Conservation (phyloP, 2,888 invertebrate genomes). For the Stenichneumon culpator region DNA sequence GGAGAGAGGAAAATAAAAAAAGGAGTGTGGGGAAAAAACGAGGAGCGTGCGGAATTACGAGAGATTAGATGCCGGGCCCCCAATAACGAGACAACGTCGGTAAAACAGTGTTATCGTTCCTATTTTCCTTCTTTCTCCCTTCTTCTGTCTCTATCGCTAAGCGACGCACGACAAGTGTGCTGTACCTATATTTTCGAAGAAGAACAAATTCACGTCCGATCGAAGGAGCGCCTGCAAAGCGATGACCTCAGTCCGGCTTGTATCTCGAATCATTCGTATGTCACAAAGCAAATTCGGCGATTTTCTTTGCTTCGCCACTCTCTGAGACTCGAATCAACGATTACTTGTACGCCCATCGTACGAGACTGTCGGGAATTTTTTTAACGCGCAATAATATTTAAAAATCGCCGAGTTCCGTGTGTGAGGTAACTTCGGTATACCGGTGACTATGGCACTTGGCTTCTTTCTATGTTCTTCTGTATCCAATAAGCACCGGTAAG, state of each 20-base stretch:
- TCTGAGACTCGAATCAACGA: not conserved
- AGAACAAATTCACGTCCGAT: constrained; percentile 50
- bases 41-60: constrained; percentile 75
- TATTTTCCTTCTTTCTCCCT: constrained; percentile 17
- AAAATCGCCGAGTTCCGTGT: not conserved
- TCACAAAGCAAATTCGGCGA: not conserved
- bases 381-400: not conserved
- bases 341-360: not conserved
- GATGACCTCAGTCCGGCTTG: constrained; percentile 39
- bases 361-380: not conserved
- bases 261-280: constrained; percentile 15
- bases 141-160: not conserved
- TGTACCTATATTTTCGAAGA: constrained; percentile 12
- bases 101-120: constrained; percentile 75
- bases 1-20: constrained; percentile 61
- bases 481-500: no score
- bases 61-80: constrained; percentile 79
- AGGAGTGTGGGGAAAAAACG: constrained; percentile 63
- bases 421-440: not conserved
- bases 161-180: not conserved
- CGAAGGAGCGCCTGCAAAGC: constrained; percentile 9
- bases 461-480: not conserved
- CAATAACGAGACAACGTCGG: constrained; percentile 78
- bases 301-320: not conserved
- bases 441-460: not conserved